phyloP scores from a whole-genome alignment of 2,888 invertebrate species.

The Spodoptera picta region DNA sequence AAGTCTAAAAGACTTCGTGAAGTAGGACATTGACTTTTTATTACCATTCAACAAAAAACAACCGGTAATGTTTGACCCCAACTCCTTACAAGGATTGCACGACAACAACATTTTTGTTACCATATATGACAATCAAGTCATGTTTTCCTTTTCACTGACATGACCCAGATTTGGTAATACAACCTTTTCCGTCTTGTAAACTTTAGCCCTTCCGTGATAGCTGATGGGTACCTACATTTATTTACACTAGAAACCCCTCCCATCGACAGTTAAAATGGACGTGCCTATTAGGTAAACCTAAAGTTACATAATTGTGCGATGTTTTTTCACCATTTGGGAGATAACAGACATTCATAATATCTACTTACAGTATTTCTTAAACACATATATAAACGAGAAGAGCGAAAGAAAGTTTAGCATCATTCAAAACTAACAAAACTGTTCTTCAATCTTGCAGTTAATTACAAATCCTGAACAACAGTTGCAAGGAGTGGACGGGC shows the following conservation, averaged over 20 bases:
- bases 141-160: constrained; percentile 8
- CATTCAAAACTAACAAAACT: constrained; percentile 21
- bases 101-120: constrained; percentile 25
- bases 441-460: constrained; percentile 66
- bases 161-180: constrained; percentile 22
- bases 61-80: constrained; percentile 10
- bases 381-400: no score
- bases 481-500: constrained; percentile 83
- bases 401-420: no score
- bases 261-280: not conserved
- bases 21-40: constrained; percentile 19
- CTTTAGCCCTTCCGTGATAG: constrained; percentile 2
- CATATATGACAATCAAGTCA: constrained; percentile 25
- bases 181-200: constrained; percentile 10
- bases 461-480: constrained; percentile 77
- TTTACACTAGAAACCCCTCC: no score
- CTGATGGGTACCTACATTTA: not conserved
- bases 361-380: no score
- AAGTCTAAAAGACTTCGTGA: constrained; percentile 15
- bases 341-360: no score
- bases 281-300: no score
- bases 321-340: no score
- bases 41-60: constrained; percentile 6
- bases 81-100: constrained; percentile 26
- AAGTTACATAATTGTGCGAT: no score